These are phyloP conservation scores for Cyclopterus lumpus DNA, from an alignment of 2,797 vertebrate species.

Conservation along the genomic window DNA sequence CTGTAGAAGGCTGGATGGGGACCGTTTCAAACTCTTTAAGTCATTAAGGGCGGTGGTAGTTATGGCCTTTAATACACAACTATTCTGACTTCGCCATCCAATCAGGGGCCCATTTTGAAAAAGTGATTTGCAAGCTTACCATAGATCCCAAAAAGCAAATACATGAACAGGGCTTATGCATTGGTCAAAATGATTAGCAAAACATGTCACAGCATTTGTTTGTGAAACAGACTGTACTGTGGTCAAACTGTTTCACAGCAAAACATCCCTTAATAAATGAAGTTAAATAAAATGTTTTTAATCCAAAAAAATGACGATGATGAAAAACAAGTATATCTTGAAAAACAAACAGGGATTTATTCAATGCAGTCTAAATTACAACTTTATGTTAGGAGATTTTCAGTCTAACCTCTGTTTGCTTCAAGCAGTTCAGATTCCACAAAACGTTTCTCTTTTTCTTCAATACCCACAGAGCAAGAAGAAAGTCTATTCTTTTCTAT, in stretches of 20 bases:
- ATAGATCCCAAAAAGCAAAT: neutral
- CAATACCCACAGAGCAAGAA: neutral
- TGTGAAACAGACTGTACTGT: neutral
- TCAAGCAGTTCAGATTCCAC: neutral
- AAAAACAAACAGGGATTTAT: neutral
- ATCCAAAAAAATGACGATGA: neutral
- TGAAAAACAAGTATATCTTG: neutral
- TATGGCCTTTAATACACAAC: neutral
- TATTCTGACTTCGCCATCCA: neutral
- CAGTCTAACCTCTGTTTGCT: neutral
- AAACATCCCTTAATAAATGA: neutral
- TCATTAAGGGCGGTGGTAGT: neutral
- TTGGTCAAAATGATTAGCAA: neutral
- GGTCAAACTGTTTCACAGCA: neutral
- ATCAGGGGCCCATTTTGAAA: neutral
- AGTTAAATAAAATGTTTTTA: neutral
- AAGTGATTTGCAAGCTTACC: neutral
- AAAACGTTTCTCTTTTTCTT: neutral
- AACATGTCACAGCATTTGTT: neutral
- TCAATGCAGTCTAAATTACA: neutral
- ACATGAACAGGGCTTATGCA: neutral
- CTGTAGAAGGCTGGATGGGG: neutral
- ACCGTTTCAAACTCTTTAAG: neutral
- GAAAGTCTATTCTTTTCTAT: constrained; percentile 12
- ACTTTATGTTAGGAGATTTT: neutral